phyloP scores from a whole-genome alignment of 2,797 vertebrate genomes.

The Brachymystax lenok region DNA sequence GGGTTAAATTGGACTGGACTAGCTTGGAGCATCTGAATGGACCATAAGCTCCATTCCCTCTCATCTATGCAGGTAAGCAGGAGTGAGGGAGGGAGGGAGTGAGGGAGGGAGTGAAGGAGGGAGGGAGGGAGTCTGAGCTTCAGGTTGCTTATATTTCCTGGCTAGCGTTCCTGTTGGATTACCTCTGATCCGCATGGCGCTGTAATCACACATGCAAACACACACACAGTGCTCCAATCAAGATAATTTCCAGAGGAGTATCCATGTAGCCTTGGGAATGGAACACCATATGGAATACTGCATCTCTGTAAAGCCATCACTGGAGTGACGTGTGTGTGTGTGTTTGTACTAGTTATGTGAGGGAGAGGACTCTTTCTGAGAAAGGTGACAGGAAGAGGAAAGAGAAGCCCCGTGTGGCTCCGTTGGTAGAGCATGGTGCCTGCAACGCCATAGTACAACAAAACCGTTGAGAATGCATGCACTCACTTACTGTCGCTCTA shows the following conservation, averaged over 20 bases:
- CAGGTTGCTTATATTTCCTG: constrained; percentile 8
- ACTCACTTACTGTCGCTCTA: no score
- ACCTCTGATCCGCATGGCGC: background rate
- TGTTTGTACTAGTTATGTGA: background rate
- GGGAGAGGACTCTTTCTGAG: background rate
- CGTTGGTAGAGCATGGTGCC: no score
- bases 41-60: constrained; percentile 56
- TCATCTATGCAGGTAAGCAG: constrained; percentile 63
- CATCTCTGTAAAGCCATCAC: background rate
- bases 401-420: no score
- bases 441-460: no score
- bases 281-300: background rate
- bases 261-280: background rate
- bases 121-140: background rate
- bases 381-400: background rate
- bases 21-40: constrained; percentile 17
- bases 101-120: background rate
- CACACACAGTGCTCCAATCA: background rate
- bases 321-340: no score
- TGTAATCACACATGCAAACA: background rate
- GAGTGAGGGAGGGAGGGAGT: background rate
- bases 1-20: background rate
- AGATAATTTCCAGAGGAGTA: background rate
- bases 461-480: no score
- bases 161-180: constrained; percentile 18